Evolutionary conservation across 2,888 invertebrate species (phyloP).

Genomic region (Tipula vernalis): DNA sequence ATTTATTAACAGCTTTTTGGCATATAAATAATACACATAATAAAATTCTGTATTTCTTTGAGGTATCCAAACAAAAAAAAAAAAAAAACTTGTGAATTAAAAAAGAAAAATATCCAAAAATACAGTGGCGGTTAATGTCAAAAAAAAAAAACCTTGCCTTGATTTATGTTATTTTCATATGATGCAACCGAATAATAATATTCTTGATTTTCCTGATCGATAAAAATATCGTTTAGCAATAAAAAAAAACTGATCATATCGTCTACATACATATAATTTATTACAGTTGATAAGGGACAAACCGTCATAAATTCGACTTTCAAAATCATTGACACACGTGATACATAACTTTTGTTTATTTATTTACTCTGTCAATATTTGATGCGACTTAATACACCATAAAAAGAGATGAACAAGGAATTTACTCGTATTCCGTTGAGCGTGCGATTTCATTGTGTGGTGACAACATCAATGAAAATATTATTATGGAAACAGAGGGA

Average conservation of each 20-base stretch:
- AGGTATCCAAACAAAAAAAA: background rate
- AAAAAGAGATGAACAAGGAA: background rate
- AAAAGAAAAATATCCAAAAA: background rate
- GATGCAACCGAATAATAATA: background rate
- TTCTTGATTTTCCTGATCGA: background rate
- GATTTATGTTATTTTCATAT: background rate
- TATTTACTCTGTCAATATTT: background rate
- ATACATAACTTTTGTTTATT: background rate
- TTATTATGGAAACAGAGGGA: background rate
- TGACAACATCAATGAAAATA: background rate
- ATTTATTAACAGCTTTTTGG: too few relatives aligned
- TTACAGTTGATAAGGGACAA: background rate
- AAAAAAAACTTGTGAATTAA: background rate
- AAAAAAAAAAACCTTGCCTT: background rate
- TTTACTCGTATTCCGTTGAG: background rate
- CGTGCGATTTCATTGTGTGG: background rate
- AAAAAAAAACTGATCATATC: background rate
- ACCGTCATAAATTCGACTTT: background rate
- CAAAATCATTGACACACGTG: background rate
- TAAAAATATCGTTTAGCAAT: background rate
- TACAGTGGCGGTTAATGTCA: background rate
- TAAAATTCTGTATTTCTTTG: background rate
- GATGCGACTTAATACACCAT: background rate
- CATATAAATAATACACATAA: background rate
- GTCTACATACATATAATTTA: background rate